Conservation (phyloP, 1,140 invertebrate genomes). For the Achatina immaculata region DNA sequence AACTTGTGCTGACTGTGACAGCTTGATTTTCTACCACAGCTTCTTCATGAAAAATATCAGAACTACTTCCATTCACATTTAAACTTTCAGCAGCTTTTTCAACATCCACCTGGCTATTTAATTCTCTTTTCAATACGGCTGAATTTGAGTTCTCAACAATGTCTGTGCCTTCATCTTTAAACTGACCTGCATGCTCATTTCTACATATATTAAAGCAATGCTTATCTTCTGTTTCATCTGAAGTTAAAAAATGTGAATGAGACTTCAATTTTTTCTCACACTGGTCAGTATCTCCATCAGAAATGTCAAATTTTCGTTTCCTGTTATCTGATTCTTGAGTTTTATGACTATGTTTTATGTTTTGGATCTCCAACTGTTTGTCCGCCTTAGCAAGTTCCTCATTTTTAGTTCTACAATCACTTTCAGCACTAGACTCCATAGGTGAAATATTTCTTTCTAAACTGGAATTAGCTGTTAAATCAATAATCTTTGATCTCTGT, state of each 20-base stretch:
- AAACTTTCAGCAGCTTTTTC: background rate
- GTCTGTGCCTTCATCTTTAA: background rate
- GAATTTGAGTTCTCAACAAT: background rate
- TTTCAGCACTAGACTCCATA: background rate
- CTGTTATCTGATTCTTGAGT: conserved; percentile 1
- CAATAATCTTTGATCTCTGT: background rate
- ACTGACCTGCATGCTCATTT: background rate
- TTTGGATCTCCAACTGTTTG: background rate
- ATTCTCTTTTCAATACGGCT: background rate
- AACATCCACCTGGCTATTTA: background rate
- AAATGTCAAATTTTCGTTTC: background rate
- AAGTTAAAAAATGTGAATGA: background rate
- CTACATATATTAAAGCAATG: background rate
- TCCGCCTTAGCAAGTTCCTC: background rate
- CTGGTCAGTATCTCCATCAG: background rate
- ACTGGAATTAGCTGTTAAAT: background rate
- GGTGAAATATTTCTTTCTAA: background rate
- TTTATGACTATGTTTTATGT: conserved; percentile 2
- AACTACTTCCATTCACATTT: background rate
- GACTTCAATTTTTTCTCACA: background rate
- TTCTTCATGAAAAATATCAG: background rate
- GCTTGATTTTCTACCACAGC: background rate
- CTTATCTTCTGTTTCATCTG: background rate
- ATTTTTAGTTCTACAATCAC: background rate
- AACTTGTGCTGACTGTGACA: background rate